phyloP scores from a whole-genome alignment of 2,888 invertebrate species.

The Allacma fusca region DNA sequence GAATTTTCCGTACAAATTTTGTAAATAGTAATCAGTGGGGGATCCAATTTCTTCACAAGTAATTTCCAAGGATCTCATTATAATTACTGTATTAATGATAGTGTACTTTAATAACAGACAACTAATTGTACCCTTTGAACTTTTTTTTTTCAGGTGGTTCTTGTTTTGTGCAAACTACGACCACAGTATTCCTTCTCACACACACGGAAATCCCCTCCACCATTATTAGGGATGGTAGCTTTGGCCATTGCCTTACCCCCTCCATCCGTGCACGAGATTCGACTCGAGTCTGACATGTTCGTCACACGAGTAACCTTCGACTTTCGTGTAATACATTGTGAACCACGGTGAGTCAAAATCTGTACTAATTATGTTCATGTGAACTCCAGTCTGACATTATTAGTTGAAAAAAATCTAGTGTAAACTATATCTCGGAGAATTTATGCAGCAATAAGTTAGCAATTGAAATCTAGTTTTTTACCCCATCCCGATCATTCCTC shows the following conservation, averaged over 20 bases:
- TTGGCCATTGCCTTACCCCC: constrained; percentile 95
- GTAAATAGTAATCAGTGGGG: too few relatives aligned
- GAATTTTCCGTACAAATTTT: too few relatives aligned
- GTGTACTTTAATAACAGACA: too few relatives aligned
- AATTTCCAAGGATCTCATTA: too few relatives aligned
- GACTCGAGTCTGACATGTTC: constrained; percentile 94
- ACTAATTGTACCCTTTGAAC: constrained; percentile 32
- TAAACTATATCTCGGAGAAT: too few relatives aligned
- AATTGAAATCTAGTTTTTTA: too few relatives aligned
- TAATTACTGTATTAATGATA: too few relatives aligned
- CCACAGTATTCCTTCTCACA: constrained; percentile 93
- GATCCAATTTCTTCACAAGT: too few relatives aligned
- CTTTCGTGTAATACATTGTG: constrained; percentile 96
- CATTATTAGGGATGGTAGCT: constrained; percentile 91
- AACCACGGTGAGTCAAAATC: constrained; percentile 82
- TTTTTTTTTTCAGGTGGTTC: constrained; percentile 80
- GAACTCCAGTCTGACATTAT: too few relatives aligned
- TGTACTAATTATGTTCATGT: too few relatives aligned
- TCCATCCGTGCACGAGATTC: constrained; percentile 95
- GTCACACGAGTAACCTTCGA: constrained; percentile 95
- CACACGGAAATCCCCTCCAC: constrained; percentile 85
- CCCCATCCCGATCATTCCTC: background rate
- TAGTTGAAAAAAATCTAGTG: too few relatives aligned
- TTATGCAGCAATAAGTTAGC: too few relatives aligned
- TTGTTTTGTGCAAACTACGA: constrained; percentile 88